Percentiles rank a stretch among this genome's conserved stretches.
phyloP scores from a whole-genome alignment of 2,888 invertebrate genomes.

The Incurvaria masculella region DNA sequence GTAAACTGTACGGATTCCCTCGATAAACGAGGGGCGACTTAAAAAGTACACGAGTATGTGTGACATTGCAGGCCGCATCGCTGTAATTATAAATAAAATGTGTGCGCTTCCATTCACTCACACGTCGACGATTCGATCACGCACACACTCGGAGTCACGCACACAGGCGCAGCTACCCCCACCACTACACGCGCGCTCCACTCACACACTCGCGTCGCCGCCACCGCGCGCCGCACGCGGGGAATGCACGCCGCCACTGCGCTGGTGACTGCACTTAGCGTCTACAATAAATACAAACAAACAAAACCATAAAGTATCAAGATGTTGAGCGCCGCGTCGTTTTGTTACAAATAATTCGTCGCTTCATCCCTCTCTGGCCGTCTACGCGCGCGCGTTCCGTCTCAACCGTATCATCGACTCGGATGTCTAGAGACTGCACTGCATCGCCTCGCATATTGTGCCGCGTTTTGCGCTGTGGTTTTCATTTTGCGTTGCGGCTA shows the following conservation, averaged over 20 bases:
- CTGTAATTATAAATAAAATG: slow-evolving; percentile 54
- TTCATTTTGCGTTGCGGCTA: neutral
- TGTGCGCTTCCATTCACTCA: slow-evolving; percentile 56
- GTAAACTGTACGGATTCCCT: slow-evolving; percentile 20
- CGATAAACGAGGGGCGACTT: slow-evolving; percentile 31
- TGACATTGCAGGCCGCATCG: slow-evolving; percentile 49
- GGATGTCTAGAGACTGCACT: neutral
- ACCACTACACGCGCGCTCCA: slow-evolving; percentile 33
- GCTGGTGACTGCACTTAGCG: slow-evolving; percentile 57
- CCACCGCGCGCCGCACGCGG: slow-evolving; percentile 24
- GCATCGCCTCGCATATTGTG: too few relatives aligned
- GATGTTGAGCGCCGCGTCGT: slow-evolving; percentile 8
- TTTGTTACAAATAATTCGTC: neutral
- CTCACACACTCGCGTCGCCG: slow-evolving; percentile 23
- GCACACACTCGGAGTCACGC: slow-evolving; percentile 52
- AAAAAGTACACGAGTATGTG: slow-evolving; percentile 37
- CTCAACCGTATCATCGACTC: neutral
- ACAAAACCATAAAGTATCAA: slow-evolving; percentile 47
- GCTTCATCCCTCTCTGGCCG: neutral
- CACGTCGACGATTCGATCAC: slow-evolving; percentile 25
- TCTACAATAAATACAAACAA: slow-evolving; percentile 55
- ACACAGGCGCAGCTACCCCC: slow-evolving; percentile 24
- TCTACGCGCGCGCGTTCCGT: neutral
- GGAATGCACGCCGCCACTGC: slow-evolving; percentile 57
- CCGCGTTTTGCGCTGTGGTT: neutral